phyloP scores from a whole-genome alignment of 1,140 invertebrate genomes.

The silkworm (Bombyx mori) region DNA sequence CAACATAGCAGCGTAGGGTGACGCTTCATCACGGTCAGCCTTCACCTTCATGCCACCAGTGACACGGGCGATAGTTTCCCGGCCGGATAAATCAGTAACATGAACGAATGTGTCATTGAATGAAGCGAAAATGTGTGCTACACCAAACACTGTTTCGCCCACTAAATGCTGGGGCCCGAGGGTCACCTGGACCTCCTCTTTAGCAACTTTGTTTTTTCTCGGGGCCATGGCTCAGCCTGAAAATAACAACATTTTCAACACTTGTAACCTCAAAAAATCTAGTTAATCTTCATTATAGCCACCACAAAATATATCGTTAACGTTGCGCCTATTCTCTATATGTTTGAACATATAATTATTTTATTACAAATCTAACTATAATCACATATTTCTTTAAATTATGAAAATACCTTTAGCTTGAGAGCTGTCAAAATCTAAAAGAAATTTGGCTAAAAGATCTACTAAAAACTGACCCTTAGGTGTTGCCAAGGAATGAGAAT shows the following conservation, averaged over 20 bases:
- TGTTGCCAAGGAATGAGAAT: too few relatives aligned
- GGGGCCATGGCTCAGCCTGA: conserved; percentile 87
- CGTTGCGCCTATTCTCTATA: not conserved
- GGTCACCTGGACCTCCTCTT: conserved; percentile 96
- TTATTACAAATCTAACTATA: not conserved
- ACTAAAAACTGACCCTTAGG: too few relatives aligned
- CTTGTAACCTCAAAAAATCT: conserved; percentile 59
- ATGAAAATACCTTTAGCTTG: conserved; percentile 54
- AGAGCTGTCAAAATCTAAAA: conserved; percentile 61
- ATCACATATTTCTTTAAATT: conserved; percentile 22
- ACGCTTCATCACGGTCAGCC: conserved; percentile 99
- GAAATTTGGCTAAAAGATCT: too few relatives aligned
- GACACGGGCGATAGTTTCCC: conserved; percentile 98
- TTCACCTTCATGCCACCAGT: conserved; percentile 99
- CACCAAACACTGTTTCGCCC: conserved; percentile 98
- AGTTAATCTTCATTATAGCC: conserved; percentile 28
- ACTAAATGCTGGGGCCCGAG: conserved; percentile 97
- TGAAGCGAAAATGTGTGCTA: conserved; percentile 99
- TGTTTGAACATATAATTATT: conserved; percentile 1
- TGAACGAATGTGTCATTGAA: conserved; percentile 99
- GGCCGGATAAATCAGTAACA: conserved; percentile 98
- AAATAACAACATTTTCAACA: conserved; percentile 53
- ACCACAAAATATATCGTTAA: too few relatives aligned
- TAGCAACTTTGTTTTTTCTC: conserved; percentile 95
- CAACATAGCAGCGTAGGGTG: conserved; percentile 99